Base-by-base conservation (phyloP, 2,888 invertebrate genomes). In the Drosophila percnosoma region DNA sequence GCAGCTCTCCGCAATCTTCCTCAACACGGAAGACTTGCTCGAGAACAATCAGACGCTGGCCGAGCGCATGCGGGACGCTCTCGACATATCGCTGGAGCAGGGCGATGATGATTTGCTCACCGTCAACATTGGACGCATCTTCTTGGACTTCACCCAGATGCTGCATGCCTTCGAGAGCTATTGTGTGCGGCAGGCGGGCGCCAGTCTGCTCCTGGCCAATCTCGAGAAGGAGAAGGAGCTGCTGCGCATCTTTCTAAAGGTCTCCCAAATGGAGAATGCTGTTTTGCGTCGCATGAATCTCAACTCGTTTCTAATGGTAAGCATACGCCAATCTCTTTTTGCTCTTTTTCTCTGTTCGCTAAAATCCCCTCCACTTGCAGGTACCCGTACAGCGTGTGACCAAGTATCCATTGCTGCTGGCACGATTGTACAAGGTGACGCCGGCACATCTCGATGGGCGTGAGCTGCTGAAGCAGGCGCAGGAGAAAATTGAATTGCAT, bases 381-480 rank as follows among this genome's bases (percentile, higher is more conserved):
- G 96, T 98, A 87, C 99, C 99, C 78, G 98, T 99, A 76, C 99
- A 99, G 94, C 95, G 99, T 93, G 98, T 99, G 87, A 99, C 99
- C 88, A 98, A 98, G 94, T 99, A 99, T 94, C 99, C 99, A 52
- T 94, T 99, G 87, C 94, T 99, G 80, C 94, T 99, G 90, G 97
- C 97, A 53, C 96, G 99, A 68, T 94, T 99, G 81, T 95, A 97
- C 91, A 98, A 98, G 94, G 97, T 98, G 51, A 98, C 98, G 18
- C 97, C 98, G 2, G 93, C 94, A 40, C 97, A 97, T 87, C 96
- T 97, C 82, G 97, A 97, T 68, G 96, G 96, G 72, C 95, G 97
- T 73, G 97, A 97, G 81, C 95, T 96, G 88, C 95, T 99, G 51
- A 96, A 96, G 86, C 96, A 97, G 88, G 97, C 99, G 4, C 98